These are phyloP conservation scores for Pachymerium ferrugineum DNA, from an alignment of 2,888 invertebrate species.

Conservation along the genomic window DNA sequence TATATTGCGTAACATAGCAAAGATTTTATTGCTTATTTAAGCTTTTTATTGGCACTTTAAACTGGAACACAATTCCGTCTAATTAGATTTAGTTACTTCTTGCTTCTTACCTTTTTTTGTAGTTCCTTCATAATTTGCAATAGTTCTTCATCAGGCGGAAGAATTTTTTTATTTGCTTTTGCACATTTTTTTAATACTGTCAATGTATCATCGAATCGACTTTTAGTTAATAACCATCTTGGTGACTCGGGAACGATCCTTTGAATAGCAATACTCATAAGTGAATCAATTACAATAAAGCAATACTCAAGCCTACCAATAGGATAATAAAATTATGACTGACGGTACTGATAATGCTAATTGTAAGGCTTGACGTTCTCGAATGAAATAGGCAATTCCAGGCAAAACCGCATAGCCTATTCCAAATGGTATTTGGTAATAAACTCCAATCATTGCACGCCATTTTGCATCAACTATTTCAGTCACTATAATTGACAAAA, in stretches of 20 bases:
- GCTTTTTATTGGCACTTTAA: no score
- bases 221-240: slow-evolving; percentile 67
- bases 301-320: slow-evolving; percentile 51
- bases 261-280: neutral
- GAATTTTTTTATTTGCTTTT: slow-evolving; percentile 46
- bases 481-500: slow-evolving; percentile 52
- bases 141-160: slow-evolving; percentile 34
- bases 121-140: slow-evolving; percentile 2
- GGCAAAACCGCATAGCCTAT: slow-evolving; percentile 68
- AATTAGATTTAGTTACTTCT: neutral
- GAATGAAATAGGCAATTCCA: slow-evolving; percentile 62
- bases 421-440: slow-evolving; percentile 72
- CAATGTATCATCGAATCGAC: slow-evolving; percentile 59
- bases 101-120: neutral
- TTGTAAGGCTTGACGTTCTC: slow-evolving; percentile 68
- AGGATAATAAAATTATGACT: slow-evolving; percentile 56
- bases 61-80: no score
- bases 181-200: slow-evolving; percentile 61
- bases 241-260: slow-evolving; percentile 71
- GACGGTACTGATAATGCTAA: slow-evolving; percentile 68
- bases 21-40: no score
- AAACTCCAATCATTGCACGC: slow-evolving; percentile 73
- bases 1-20: no score
- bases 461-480: slow-evolving; percentile 73
- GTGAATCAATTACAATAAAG: neutral